A percentile compares a stretch with the other conserved stretches of the same genome.
These are phyloP conservation scores for Diploptera punctata DNA, from an alignment of 2,888 invertebrate genomes.

Conservation along the genomic window DNA sequence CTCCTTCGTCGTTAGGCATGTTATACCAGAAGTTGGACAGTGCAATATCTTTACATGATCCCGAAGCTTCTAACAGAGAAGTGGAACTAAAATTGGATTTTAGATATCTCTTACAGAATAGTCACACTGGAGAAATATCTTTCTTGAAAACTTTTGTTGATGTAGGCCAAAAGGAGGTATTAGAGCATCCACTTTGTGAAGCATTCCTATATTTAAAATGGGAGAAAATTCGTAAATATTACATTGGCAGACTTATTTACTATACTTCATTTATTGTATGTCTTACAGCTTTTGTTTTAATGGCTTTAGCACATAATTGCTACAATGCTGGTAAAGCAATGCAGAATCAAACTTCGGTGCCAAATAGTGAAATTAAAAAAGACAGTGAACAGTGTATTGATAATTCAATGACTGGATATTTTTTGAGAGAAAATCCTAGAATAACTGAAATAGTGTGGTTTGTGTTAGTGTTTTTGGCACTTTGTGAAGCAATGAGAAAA, in stretches of 20 bases:
- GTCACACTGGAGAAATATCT: constrained; percentile 83
- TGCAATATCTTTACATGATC: constrained; percentile 62
- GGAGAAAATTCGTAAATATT: constrained; percentile 89
- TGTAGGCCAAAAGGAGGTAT: constrained; percentile 86
- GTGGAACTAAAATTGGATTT: constrained; percentile 84
- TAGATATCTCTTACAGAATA: constrained; percentile 80
- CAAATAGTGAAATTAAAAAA: constrained; percentile 60
- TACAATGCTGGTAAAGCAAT: constrained; percentile 82
- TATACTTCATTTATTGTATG: constrained; percentile 82
- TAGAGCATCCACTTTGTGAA: constrained; percentile 86
- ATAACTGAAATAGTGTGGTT: constrained; percentile 87
- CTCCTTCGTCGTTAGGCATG: constrained; percentile 84
- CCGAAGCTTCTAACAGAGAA: constrained; percentile 65
- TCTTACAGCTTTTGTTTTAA: constrained; percentile 81
- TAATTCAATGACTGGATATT: constrained; percentile 77
- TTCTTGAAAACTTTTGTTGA: constrained; percentile 87
- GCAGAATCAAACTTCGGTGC: constrained; percentile 47
- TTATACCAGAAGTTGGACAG: constrained; percentile 82
- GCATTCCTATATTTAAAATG: constrained; percentile 88
- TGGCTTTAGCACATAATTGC: constrained; percentile 83
- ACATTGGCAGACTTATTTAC: constrained; percentile 78
- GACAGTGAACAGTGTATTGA: constrained; percentile 75
- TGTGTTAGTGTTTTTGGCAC: constrained; percentile 77
- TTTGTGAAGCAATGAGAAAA: constrained; percentile 81
- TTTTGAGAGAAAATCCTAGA: constrained; percentile 75